These are phyloP conservation scores for Virgularia gustaviana DNA, from an alignment of 92 coral and sea anemone species.

Conservation along the genomic window DNA sequence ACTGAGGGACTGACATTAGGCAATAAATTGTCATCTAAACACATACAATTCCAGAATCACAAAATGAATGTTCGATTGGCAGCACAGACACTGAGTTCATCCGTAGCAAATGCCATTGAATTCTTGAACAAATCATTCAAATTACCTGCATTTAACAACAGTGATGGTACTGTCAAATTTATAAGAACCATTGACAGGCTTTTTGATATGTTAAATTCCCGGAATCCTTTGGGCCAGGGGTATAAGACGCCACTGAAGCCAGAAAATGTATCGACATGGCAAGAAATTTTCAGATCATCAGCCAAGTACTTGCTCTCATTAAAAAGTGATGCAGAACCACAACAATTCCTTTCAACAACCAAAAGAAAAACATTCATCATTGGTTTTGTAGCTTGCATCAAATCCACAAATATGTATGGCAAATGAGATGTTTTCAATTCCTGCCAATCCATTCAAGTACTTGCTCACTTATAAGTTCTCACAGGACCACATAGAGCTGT, in stretches of 20 bases:
- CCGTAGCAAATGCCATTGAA: constrained; percentile 26
- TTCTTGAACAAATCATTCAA: neutral
- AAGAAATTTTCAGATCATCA: neutral
- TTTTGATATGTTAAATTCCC: constrained; percentile 16
- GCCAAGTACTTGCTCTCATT: constrained; percentile 2
- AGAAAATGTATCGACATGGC: neutral
- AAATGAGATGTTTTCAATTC: neutral
- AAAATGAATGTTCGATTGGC: constrained; percentile 25
- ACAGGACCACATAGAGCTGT: neutral
- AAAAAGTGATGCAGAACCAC: neutral
- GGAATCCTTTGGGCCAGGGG: constrained; percentile 7
- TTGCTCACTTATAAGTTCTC: neutral
- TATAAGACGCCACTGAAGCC: constrained; percentile 2
- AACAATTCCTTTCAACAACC: neutral
- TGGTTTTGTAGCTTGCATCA: constrained; percentile 2
- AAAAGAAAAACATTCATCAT: constrained; percentile 1
- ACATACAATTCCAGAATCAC: too few species aligned
- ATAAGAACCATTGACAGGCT: neutral
- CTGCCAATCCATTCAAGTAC: neutral
- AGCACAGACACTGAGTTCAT: too few species aligned
- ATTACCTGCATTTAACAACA: neutral
- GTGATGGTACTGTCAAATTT: neutral
- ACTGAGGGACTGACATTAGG: too few species aligned
- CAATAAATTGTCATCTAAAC: too few species aligned
- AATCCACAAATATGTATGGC: neutral